These are phyloP conservation scores for Pardalotus punctatus DNA, from an alignment of 2,113 vertebrate genomes.

Conservation along the genomic window DNA sequence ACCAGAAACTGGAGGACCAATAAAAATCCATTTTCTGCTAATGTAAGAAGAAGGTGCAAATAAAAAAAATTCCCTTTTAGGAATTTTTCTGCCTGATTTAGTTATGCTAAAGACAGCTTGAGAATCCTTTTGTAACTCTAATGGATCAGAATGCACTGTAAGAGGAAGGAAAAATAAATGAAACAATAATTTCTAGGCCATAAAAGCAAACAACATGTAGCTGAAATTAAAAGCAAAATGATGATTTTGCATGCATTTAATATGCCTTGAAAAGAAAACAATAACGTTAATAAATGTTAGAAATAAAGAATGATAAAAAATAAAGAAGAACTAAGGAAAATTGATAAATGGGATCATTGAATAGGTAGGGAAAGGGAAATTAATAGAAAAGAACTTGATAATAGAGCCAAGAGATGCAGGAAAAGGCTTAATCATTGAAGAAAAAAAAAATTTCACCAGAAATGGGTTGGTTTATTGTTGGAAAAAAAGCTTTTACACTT, in stretches of 20 bases:
- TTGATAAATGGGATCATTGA: accelerated
- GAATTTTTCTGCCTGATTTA: not conserved
- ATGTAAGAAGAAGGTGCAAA: not conserved
- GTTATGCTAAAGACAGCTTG: not conserved
- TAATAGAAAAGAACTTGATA: not conserved
- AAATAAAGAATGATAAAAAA: not conserved
- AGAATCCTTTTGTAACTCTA: not conserved
- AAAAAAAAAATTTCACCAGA: not conserved
- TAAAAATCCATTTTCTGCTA: not conserved
- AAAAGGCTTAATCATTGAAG: not conserved
- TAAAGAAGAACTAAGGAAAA: not conserved
- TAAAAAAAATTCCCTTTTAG: accelerated
- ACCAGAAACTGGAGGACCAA: not conserved
- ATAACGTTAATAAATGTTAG: not conserved
- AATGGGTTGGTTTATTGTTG: not conserved
- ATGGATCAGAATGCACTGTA: not conserved
- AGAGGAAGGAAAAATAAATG: not conserved
- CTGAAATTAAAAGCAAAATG: not conserved
- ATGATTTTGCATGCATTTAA: accelerated
- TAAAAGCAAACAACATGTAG: not conserved
- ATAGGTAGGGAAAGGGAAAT: not conserved
- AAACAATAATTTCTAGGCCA: not conserved
- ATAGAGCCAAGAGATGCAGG: not conserved
- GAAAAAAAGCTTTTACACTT: not conserved
- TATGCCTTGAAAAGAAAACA: not conserved